These are phyloP conservation scores for Argynnis bischoffii DNA, from an alignment of 2,888 invertebrate species.

Conservation along the genomic window DNA sequence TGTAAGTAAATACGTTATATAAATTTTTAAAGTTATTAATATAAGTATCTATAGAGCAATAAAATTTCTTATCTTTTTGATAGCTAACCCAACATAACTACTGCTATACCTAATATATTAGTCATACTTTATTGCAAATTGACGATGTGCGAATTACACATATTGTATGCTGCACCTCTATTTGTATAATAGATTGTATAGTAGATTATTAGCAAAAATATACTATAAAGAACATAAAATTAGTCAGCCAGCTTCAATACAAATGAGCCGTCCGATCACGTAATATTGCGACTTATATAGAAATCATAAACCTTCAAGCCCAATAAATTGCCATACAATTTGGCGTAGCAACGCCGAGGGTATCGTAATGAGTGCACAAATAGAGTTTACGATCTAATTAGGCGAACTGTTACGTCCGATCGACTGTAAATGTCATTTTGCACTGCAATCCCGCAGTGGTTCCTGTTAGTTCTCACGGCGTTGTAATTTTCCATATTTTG, in stretches of 20 bases:
- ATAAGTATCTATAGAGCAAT: too few species aligned
- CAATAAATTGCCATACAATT: conserved; percentile 35
- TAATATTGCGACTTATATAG: conserved; percentile 1
- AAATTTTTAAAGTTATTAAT: too few species aligned
- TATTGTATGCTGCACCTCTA: too few species aligned
- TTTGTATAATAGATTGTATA: too few species aligned
- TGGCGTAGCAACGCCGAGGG: conserved; percentile 25
- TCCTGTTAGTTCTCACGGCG: conserved; percentile 47
- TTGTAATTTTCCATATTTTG: conserved; percentile 46
- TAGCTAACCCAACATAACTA: too few species aligned
- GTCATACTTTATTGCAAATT: too few species aligned
- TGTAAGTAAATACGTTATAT: too few species aligned
- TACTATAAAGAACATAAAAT: not conserved
- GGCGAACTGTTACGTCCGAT: conserved; percentile 55
- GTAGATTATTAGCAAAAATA: too few species aligned
- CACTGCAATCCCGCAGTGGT: conserved; percentile 46
- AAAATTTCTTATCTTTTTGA: too few species aligned
- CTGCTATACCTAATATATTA: too few species aligned
- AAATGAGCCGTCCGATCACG: not conserved
- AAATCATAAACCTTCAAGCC: conserved; percentile 13
- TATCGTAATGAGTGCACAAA: conserved; percentile 32
- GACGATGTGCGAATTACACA: too few species aligned
- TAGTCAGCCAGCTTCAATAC: not conserved
- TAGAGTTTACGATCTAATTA: conserved; percentile 67
- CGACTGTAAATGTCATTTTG: conserved; percentile 68